Conservation (phyloP, 2,888 invertebrate genomes). For the Caenorhabditis drosophilae region DNA sequence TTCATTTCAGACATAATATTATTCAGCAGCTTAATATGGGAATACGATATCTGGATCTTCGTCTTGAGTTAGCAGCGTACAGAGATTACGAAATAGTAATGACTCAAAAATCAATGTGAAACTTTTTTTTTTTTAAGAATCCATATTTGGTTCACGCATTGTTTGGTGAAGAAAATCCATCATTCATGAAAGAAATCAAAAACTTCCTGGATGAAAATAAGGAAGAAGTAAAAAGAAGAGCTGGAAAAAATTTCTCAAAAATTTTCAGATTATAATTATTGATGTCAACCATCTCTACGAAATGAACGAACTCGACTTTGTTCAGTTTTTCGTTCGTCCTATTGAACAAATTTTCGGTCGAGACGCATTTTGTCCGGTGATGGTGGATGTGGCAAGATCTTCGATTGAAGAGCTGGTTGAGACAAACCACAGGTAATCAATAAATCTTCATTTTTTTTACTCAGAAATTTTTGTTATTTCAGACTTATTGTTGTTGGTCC, state of each 20-base stretch:
- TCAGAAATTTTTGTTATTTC: conserved; percentile 1
- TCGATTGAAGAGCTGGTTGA: conserved; percentile 1
- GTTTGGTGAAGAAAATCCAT: conserved; percentile 14
- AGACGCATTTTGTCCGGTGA: conserved; percentile 17
- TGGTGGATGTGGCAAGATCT: conserved; percentile 4
- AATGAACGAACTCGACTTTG: conserved; percentile 4
- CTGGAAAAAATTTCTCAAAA: background rate
- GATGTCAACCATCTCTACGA: conserved; percentile 42
- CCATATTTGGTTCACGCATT: conserved; percentile 37
- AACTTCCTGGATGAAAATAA: conserved; percentile 27
- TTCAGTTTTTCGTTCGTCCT: conserved; percentile 1
- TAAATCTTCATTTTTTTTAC: conserved; percentile 6
- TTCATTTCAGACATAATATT: conserved; percentile 13
- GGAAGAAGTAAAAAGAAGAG: conserved; percentile 6
- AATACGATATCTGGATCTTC: conserved; percentile 52
- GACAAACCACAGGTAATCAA: conserved; percentile 7
- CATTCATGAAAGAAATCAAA: conserved; percentile 12
- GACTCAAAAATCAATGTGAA: background rate
- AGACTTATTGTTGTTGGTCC: conserved; percentile 34
- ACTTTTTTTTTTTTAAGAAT: conserved; percentile 3
- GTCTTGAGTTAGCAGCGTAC: conserved; percentile 25
- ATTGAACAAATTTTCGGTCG: conserved; percentile 9
- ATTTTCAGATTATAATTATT: conserved; percentile 27
- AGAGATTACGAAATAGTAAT: background rate
- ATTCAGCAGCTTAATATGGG: conserved; percentile 45